phyloP scores from a whole-genome alignment of 2,888 invertebrate genomes.

The Drosophila formosana region DNA sequence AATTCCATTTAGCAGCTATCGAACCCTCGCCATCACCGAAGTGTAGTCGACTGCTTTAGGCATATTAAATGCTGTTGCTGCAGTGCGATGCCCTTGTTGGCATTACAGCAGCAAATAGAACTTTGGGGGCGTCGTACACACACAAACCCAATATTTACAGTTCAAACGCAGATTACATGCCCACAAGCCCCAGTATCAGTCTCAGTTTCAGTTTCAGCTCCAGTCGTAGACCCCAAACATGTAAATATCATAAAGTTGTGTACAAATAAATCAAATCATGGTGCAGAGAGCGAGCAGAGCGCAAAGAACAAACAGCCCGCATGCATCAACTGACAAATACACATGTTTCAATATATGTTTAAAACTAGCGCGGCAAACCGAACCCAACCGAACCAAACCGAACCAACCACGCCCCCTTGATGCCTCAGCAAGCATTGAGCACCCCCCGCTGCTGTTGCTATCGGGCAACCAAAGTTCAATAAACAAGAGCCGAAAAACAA shows the following conservation, averaged over 20 bases:
- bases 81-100: conserved; percentile 19
- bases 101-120: conserved; percentile 14
- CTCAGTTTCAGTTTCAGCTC: conserved; percentile 16
- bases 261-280: conserved; percentile 75
- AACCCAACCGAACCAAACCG: neutral
- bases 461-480: conserved; percentile 64
- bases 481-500: conserved; percentile 57
- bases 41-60: neutral
- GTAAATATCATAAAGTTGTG: conserved; percentile 76
- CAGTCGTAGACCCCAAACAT: conserved; percentile 44
- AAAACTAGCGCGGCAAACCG: conserved; percentile 29
- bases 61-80: neutral
- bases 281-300: conserved; percentile 27
- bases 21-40: too few relatives aligned
- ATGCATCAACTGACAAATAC: conserved; percentile 64
- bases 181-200: conserved; percentile 14
- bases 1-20: neutral
- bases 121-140: conserved; percentile 10
- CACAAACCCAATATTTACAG: conserved; percentile 45
- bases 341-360: conserved; percentile 69
- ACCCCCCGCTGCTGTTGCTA: conserved; percentile 38
- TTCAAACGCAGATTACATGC: conserved; percentile 41
- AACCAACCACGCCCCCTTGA: conserved; percentile 1
- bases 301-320: conserved; percentile 71
- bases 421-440: neutral